Evolutionary conservation across 1,140 invertebrate species (phyloP), one percentile per base, ranked within the genome.

Genomic region (Belonocnema kinseyi): DNA sequence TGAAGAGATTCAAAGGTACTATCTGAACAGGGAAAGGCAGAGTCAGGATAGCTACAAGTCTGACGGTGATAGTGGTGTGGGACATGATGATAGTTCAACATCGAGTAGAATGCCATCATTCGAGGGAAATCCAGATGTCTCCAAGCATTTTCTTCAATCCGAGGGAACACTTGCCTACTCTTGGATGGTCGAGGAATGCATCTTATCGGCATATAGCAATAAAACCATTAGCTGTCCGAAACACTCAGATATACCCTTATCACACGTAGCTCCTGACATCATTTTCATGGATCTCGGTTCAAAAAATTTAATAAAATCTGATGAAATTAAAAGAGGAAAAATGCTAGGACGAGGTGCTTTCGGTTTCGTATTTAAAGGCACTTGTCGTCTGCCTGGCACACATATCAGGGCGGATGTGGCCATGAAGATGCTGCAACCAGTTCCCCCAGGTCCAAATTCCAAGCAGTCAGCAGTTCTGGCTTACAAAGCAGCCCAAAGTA

Each of bases 111-210:
- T 96, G 87, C 95, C 96, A 10, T 97, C 96, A 0, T 93, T 96
- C 13, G 96, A 97, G 90, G 96, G 96, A 6, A 93, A 95, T 86
- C 94, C 95, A 0, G 91, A 92, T 17, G 51, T 92, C 4, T 79
- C 83, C 6, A 88, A 87, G 17, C 88, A 89, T 53, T 85, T 77
- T 73, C 75, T 83, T 2, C 82, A 85, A 21, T 83, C 46, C 6
- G 88, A 89, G 80, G 86, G 81, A 72, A 92, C 83, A 66, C 89
- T 85, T 84, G 92, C 89, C 1, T 95, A 94, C 78, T 93, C 93
- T 6, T 97, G 96, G 96, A 96, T 97, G 93, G 95, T 99, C 3
- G 98, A 99, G 92, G 97, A 99, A 88, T 99, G 98, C 89, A 98
- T 99, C 85, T 91, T 99, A 58, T 94, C 96, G 0, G 97, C 96